phyloP scores from a whole-genome alignment of 2,113 vertebrate genomes.

The Aviceda subcristata region DNA sequence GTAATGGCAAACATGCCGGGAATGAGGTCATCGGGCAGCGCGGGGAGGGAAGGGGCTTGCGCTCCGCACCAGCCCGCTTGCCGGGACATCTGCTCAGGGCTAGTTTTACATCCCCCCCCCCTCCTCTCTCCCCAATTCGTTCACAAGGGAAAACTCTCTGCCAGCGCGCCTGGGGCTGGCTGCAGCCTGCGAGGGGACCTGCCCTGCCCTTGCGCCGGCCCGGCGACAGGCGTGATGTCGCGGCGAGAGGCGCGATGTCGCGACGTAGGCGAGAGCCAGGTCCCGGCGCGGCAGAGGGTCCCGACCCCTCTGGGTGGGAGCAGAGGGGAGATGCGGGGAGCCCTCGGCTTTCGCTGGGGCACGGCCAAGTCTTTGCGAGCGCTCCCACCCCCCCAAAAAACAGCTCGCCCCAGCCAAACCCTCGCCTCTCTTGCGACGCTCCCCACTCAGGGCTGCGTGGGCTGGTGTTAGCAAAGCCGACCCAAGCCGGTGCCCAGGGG shows the following conservation, averaged over 20 bases:
- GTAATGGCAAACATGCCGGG: slow-evolving; percentile 56
- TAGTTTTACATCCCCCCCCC: neutral
- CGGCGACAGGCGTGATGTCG: neutral
- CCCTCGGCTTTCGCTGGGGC: neutral
- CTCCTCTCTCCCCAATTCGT: too few relatives aligned
- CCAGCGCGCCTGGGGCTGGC: neutral
- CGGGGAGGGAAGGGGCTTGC: neutral
- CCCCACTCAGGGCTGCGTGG: neutral
- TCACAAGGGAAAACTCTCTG: neutral
- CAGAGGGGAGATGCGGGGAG: neutral
- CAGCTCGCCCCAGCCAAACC: neutral
- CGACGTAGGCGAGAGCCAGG: neutral
- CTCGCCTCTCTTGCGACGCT: neutral
- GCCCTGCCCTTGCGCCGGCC: too few relatives aligned
- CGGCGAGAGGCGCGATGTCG: neutral
- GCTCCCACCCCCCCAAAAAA: neutral
- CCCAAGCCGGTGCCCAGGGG: neutral
- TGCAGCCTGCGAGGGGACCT: neutral
- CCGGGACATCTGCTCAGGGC: slow-evolving; percentile 9
- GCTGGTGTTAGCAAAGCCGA: neutral
- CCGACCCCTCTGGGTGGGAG: neutral
- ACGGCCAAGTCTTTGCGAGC: neutral
- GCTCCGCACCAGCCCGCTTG: neutral
- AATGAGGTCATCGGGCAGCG: slow-evolving; percentile 22
- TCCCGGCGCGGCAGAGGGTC: neutral